phyloP scores from a whole-genome alignment of 2,113 vertebrate species.

The Oncorhynchus tshawytscha region DNA sequence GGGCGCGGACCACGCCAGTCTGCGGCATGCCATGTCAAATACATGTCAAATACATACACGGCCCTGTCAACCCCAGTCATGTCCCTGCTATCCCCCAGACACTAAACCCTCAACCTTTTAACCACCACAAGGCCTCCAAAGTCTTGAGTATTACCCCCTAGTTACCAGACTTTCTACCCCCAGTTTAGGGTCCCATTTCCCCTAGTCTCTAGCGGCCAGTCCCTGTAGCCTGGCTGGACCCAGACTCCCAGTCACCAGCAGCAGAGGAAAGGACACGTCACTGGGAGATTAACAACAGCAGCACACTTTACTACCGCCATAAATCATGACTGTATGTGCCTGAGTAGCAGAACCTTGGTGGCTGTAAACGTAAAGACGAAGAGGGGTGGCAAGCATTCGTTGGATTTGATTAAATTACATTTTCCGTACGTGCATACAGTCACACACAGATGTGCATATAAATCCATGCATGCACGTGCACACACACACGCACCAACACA shows the following conservation, averaged over 20 bases:
- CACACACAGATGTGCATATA: background rate
- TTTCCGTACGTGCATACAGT: constrained; percentile 11
- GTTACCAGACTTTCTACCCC: constrained; percentile 15
- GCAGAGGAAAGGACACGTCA: constrained; percentile 50
- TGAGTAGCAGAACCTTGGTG: constrained; percentile 30
- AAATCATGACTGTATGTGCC: constrained; percentile 50
- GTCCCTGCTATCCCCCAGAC: background rate
- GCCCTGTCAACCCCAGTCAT: background rate
- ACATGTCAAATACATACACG: constrained; percentile 15
- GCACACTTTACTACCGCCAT: constrained; percentile 58
- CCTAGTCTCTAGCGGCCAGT: constrained; percentile 27
- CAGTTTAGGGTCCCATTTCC: constrained; percentile 27
- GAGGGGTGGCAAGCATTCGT: constrained; percentile 20
- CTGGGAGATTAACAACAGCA: constrained; percentile 63
- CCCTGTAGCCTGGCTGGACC: constrained; percentile 48
- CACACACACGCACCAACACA: background rate
- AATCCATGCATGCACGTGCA: constrained; percentile 18
- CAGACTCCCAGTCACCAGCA: constrained; percentile 46
- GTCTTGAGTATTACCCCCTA: background rate
- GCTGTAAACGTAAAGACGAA: constrained; percentile 41
- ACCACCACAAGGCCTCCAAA: constrained; percentile 17
- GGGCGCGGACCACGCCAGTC: constrained; percentile 16
- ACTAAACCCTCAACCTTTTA: background rate
- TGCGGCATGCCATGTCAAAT: constrained; percentile 44
- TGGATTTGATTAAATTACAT: constrained; percentile 53